phyloP scores from a whole-genome alignment of 2,797 vertebrate genomes.

The Centroberyx gerrardi region DNA sequence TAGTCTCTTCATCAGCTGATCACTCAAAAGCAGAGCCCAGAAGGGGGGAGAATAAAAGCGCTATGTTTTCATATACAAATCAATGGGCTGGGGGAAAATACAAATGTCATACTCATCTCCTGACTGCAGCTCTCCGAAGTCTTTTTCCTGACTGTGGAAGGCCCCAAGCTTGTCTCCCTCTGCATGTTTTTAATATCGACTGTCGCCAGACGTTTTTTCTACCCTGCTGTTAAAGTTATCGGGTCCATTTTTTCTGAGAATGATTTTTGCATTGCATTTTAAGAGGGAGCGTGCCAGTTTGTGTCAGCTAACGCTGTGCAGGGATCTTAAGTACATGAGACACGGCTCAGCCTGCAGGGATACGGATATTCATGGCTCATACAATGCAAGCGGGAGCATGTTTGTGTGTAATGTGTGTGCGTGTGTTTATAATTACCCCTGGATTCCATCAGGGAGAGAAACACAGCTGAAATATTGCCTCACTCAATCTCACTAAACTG shows the following conservation, averaged over 20 bases:
- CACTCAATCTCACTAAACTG: constrained; percentile 49
- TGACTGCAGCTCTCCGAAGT: constrained; percentile 92
- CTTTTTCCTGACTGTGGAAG: constrained; percentile 94
- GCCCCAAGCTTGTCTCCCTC: constrained; percentile 92
- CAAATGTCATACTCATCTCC: constrained; percentile 92
- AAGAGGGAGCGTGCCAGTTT: constrained; percentile 21
- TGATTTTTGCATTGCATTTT: constrained; percentile 42
- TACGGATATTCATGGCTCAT: constrained; percentile 32
- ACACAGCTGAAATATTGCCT: constrained; percentile 45
- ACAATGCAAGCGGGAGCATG: constrained; percentile 12
- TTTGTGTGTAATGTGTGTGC: constrained; percentile 14
- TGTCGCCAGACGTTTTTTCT: constrained; percentile 89
- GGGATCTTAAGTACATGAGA: constrained; percentile 21
- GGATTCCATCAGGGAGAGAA: constrained; percentile 60
- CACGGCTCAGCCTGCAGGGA: constrained; percentile 32
- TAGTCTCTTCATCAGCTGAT: constrained; percentile 99
- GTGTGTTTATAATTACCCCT: constrained; percentile 14
- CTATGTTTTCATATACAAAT: constrained; percentile 99
- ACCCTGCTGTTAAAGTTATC: constrained; percentile 80
- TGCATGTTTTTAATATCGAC: constrained; percentile 95
- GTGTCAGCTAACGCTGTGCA: constrained; percentile 13
- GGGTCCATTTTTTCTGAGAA: constrained; percentile 65
- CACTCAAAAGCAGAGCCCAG: constrained; percentile 96
- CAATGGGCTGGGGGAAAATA: constrained; percentile 84
- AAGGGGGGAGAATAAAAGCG: constrained; percentile 90